phyloP scores from a whole-genome alignment of 1,140 invertebrate genomes.

The Drosophila repleta region DNA sequence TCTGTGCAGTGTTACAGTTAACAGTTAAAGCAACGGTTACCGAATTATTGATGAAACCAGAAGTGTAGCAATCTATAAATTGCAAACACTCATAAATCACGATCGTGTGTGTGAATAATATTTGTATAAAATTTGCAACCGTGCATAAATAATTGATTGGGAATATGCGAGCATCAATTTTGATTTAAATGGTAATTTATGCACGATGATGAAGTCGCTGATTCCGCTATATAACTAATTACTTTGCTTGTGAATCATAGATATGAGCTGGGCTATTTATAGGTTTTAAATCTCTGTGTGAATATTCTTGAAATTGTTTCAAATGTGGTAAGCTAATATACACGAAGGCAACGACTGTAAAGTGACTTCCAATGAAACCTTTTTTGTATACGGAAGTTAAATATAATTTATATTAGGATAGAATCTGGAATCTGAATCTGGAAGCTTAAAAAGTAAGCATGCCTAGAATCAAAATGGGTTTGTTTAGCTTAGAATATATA shows the following conservation, averaged over 20 bases:
- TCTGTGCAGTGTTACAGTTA: conserved; percentile 27
- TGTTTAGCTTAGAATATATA: too few relatives aligned
- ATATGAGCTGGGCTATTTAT: not conserved
- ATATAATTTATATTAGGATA: too few relatives aligned
- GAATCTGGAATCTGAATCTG: too few relatives aligned
- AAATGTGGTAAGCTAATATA: not conserved
- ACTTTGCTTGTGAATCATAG: not conserved
- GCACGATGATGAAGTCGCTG: not conserved
- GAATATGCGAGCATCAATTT: conserved; percentile 5
- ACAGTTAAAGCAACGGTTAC: conserved; percentile 38
- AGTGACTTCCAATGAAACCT: too few relatives aligned
- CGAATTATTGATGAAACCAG: conserved; percentile 23
- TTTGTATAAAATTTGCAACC: not conserved
- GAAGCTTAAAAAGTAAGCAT: too few relatives aligned
- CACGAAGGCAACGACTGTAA: too few relatives aligned
- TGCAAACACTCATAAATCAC: not conserved
- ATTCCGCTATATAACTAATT: not conserved
- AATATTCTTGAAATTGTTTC: not conserved
- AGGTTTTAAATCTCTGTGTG: not conserved
- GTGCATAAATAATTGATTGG: not conserved
- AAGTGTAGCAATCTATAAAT: conserved; percentile 30
- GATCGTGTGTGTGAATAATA: not conserved
- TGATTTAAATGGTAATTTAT: conserved; percentile 34
- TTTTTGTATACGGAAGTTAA: too few relatives aligned
- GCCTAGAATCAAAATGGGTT: too few relatives aligned